These are phyloP conservation scores for Aviceda subcristata DNA, from an alignment of 2,113 vertebrate genomes.

Conservation along the genomic window DNA sequence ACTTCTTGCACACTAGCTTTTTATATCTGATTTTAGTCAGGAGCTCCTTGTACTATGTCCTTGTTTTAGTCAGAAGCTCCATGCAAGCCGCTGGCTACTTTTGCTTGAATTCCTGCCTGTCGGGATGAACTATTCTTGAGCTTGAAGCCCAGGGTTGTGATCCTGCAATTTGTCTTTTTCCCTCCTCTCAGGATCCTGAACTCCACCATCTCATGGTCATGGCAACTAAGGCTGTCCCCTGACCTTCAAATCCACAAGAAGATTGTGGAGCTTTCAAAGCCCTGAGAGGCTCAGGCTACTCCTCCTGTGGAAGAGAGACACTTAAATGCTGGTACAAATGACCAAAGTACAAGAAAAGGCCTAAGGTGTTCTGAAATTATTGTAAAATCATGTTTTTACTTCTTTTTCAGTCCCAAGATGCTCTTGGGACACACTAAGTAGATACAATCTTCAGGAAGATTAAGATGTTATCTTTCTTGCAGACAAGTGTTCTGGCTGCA, in stretches of 20 bases:
- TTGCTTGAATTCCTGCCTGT: not conserved
- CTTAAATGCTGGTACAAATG: not conserved
- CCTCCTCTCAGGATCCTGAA: not conserved
- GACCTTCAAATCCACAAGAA: not conserved
- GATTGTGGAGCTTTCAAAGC: not conserved
- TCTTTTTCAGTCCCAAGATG: not conserved
- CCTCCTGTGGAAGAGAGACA: not conserved
- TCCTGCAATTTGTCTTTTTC: not conserved
- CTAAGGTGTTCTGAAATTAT: not conserved
- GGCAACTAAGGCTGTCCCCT: not conserved
- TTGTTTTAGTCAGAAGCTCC: not conserved
- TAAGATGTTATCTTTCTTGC: not conserved
- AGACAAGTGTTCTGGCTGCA: not conserved
- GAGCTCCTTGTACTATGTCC: not conserved
- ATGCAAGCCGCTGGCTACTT: not conserved
- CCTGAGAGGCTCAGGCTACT: not conserved
- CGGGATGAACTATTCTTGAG: not conserved
- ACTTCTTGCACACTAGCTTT: not conserved
- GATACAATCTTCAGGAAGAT: not conserved
- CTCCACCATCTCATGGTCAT: not conserved
- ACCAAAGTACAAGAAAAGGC: not conserved
- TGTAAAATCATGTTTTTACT: not conserved
- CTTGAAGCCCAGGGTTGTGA: not conserved
- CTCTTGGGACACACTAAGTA: not conserved
- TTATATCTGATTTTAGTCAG: not conserved